Conservation (phyloP, 1,140 invertebrate genomes). For the Phymorhynchus buccinoides region DNA sequence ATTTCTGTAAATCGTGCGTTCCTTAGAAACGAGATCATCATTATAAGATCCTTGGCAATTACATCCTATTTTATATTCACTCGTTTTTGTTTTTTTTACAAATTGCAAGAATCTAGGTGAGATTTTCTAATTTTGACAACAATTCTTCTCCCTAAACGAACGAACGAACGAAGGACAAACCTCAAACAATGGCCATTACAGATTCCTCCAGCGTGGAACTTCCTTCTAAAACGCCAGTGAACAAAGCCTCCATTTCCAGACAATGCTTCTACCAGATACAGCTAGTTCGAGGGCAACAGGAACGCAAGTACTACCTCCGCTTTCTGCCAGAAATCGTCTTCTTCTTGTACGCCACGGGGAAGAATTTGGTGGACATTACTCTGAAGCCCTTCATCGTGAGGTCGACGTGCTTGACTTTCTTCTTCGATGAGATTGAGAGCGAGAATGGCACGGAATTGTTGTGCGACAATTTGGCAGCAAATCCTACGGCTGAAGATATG, state of each 20-base stretch:
- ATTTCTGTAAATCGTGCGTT: neutral
- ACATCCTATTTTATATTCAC: too few species aligned
- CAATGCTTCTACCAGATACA: conserved; percentile 36
- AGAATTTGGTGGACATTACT: conserved; percentile 38
- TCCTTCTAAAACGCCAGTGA: neutral
- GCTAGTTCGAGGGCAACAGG: conserved; percentile 27
- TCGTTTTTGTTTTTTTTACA: too few species aligned
- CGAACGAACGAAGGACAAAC: neutral
- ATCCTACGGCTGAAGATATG: conserved; percentile 28
- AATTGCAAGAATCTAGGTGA: too few species aligned
- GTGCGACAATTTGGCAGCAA: neutral
- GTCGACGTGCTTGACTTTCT: conserved; percentile 26
- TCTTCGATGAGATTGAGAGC: neutral
- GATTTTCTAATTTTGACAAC: too few species aligned
- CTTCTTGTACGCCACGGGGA: conserved; percentile 35
- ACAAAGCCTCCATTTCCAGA: conserved; percentile 26
- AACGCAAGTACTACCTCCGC: conserved; percentile 30
- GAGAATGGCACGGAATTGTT: too few species aligned
- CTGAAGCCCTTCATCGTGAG: conserved; percentile 38
- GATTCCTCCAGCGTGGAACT: neutral
- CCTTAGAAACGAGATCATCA: neutral
- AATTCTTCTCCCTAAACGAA: neutral
- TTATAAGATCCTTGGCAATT: neutral
- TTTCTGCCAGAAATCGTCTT: conserved; percentile 32
- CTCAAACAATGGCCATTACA: conserved; percentile 16